phyloP scores from a whole-genome alignment of 2,888 invertebrate genomes.

The Himalopsyche anomala region DNA sequence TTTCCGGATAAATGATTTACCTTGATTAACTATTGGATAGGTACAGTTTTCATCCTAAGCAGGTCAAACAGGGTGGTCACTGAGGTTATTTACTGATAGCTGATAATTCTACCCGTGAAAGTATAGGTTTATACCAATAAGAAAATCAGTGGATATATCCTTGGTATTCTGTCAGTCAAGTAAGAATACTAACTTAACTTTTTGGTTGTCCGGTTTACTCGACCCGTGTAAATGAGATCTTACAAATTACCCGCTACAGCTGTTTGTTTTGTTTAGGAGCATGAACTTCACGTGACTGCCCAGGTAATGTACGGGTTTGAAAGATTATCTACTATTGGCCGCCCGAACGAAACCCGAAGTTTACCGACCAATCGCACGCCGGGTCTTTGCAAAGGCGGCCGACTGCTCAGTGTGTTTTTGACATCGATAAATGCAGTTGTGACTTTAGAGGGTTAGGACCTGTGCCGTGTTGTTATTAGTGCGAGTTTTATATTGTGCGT shows the following conservation, averaged over 20 bases:
- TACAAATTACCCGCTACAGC: conserved; percentile 67
- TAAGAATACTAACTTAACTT: too few species aligned
- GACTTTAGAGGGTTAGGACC: conserved; percentile 78
- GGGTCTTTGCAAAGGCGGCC: conserved; percentile 68
- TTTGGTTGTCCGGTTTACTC: too few species aligned
- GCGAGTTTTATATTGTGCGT: conserved; percentile 76
- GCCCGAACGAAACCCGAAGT: conserved; percentile 74
- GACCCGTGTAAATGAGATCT: background rate
- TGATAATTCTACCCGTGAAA: too few species aligned
- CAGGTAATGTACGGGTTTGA: conserved; percentile 71
- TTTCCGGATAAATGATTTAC: too few species aligned
- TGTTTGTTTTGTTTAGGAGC: conserved; percentile 84
- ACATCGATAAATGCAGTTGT: conserved; percentile 82
- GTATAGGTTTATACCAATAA: too few species aligned
- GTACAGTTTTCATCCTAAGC: too few species aligned
- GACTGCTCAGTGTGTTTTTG: conserved; percentile 80
- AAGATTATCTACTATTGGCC: conserved; percentile 75
- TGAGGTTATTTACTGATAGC: too few species aligned
- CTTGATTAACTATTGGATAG: too few species aligned
- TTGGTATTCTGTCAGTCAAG: too few species aligned
- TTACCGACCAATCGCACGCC: conserved; percentile 74
- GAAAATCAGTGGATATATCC: too few species aligned
- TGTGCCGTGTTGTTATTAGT: conserved; percentile 78
- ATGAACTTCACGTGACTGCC: conserved; percentile 84
- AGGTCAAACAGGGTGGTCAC: too few species aligned